Evolutionary conservation across 1,140 invertebrate species (phyloP).

Genomic region (Condylostylus longicornis): DNA sequence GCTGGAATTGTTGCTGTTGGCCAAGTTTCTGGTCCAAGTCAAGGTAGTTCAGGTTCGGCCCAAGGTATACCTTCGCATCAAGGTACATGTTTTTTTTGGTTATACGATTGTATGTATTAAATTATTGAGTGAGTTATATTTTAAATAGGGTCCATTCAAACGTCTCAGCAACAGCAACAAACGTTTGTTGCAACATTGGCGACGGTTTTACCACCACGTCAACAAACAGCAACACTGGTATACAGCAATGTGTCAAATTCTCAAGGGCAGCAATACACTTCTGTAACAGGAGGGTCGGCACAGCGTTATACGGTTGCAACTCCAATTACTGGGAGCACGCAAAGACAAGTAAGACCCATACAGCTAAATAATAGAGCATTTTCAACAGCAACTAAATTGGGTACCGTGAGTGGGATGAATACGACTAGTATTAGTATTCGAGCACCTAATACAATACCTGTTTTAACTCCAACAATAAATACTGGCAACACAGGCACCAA

Average conservation of each 20-base stretch:
- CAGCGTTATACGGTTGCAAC: constrained; percentile 26
- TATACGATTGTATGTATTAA: no score
- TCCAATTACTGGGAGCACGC: constrained; percentile 14
- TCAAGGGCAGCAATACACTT: constrained; percentile 24
- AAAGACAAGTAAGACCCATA: constrained; percentile 23
- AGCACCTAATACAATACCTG: constrained; percentile 24
- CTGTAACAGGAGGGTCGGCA: constrained; percentile 3
- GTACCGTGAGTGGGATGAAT: constrained; percentile 8
- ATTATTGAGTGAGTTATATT: no score
- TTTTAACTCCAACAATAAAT: constrained; percentile 14
- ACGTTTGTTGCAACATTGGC: constrained; percentile 25
- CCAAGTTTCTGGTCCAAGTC: constrained; percentile 5
- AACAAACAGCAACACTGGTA: constrained; percentile 28
- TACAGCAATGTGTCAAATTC: constrained; percentile 16
- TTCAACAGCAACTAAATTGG: constrained; percentile 16
- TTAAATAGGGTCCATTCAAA: constrained; percentile 6
- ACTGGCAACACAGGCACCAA: constrained; percentile 17
- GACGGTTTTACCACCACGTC: constrained; percentile 25
- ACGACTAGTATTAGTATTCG: constrained; percentile 29
- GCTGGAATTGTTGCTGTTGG: constrained; percentile 3
- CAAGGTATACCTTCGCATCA: not conserved
- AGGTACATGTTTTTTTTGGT: no score
- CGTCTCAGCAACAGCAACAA: constrained; percentile 11
- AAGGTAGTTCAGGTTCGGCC: no score
- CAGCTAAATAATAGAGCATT: constrained; percentile 21